Evolutionary conservation across 2,888 invertebrate species (phyloP), one percentile per base, ranked within the genome.

Genomic region (Fragum whitleyi): DNA sequence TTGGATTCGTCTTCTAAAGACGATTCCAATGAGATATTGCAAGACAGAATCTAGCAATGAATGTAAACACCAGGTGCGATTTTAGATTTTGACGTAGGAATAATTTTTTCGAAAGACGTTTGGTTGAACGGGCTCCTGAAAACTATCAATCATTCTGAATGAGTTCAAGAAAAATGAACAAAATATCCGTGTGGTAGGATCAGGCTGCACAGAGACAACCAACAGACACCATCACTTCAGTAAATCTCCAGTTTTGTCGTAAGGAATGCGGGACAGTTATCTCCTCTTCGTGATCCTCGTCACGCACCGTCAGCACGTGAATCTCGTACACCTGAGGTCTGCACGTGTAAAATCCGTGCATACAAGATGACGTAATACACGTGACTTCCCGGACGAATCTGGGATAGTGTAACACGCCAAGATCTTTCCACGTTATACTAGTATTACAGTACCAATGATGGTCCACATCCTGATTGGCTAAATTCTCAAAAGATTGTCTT

Each of bases 391-490:
- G 47, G 7, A 71, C 57, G 23, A 57, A 71, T 9, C 57, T 55
- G 21, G 71, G 71, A 36, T 51, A 71, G 29, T 71, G 71, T 9
- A 71, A 39, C 16, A 32, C 55, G 14, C 71, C 71, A 7, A 71
- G 39, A 23, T 71, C 57, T 26, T 53, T 55, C 71, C 71, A 71
- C 14, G 26, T 23, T 9, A 57, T 23, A 21, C 39, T 57, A 21
- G 57, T 71, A 57, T 55, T 57, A 29, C 71, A 71, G 23, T 55
- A 23, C 71, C 71, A 71, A 29, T 69, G 62, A 36, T 62, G 62
- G 62, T 62, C n/a, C n/a, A 36, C 42, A 26, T 42, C 42, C 6
- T 42, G 65, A n/a, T 21, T 42, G 1, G 36, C 23, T 11, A 42
- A 65, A 2, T 65, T 32, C n/a, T 65, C 65, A 7, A 42, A 65